phyloP scores from a whole-genome alignment of 2,113 vertebrate species.

The Carassius carassius region DNA sequence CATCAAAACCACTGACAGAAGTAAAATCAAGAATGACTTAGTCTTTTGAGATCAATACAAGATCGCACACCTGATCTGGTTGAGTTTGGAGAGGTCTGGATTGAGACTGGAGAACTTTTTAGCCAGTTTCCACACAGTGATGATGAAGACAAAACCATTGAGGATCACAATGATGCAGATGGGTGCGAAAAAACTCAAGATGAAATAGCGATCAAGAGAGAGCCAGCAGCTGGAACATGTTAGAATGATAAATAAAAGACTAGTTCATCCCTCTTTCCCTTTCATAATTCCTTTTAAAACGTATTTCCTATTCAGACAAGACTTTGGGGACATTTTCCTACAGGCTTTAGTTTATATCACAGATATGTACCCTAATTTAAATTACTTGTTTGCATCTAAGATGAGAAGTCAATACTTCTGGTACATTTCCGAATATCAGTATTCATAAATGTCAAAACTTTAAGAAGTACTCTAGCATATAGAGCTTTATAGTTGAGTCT shows the following conservation, averaged over 20 bases:
- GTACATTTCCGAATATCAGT: too few species aligned
- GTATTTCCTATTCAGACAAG: too few species aligned
- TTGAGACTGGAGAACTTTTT: slow-evolving; percentile 83
- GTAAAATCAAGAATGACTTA: background rate
- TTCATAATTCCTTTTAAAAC: background rate
- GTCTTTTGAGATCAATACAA: too few species aligned
- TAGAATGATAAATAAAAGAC: background rate
- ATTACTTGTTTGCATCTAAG: too few species aligned
- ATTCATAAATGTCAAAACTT: too few species aligned
- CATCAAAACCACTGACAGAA: background rate
- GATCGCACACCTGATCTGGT: slow-evolving; percentile 70
- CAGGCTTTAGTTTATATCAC: too few species aligned
- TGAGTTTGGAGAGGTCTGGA: slow-evolving; percentile 79
- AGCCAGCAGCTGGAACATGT: slow-evolving; percentile 81
- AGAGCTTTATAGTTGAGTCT: too few species aligned
- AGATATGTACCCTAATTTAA: too few species aligned
- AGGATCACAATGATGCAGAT: slow-evolving; percentile 75
- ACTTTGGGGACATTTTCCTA: too few species aligned
- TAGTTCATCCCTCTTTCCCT: background rate
- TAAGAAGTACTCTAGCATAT: too few species aligned
- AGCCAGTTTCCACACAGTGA: slow-evolving; percentile 82
- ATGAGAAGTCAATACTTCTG: too few species aligned
- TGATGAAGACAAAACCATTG: slow-evolving; percentile 79
- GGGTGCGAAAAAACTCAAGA: slow-evolving; percentile 83
- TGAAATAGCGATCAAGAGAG: slow-evolving; percentile 62